Percentiles rank a stretch among this genome's conserved stretches.
phyloP scores from a whole-genome alignment of 2,888 invertebrate species.

The Homarus gammarus region DNA sequence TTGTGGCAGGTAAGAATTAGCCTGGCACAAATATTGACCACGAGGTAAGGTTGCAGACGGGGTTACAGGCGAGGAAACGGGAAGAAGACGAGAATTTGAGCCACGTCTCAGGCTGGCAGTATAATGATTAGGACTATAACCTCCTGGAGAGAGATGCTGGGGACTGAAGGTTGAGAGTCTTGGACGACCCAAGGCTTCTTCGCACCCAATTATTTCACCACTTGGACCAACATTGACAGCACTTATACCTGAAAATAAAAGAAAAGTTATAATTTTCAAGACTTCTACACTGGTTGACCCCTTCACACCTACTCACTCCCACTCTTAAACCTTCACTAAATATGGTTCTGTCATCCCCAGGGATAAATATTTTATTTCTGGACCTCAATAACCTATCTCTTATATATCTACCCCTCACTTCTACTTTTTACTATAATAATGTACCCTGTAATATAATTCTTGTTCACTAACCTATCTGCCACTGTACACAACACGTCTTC shows the following conservation, averaged over 20 bases:
- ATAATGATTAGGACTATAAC: slow-evolving; percentile 42
- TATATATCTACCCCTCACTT: no score
- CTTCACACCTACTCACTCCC: no score
- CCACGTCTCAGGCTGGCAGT: slow-evolving; percentile 62
- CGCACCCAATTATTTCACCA: slow-evolving; percentile 47
- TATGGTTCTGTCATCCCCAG: no score
- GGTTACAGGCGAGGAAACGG: slow-evolving; percentile 66
- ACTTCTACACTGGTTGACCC: no score
- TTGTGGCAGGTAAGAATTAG: slow-evolving; percentile 10
- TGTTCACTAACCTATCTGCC: no score
- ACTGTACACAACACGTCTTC: no score
- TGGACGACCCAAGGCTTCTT: slow-evolving; percentile 55
- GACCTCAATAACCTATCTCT: no score
- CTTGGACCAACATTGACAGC: slow-evolving; percentile 30
- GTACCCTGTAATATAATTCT: no score
- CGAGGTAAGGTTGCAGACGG: slow-evolving; percentile 65
- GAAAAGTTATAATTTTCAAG: neutral
- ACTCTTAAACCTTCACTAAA: no score
- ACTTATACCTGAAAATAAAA: slow-evolving; percentile 34
- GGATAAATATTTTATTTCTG: no score
- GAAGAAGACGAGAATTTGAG: slow-evolving; percentile 66
- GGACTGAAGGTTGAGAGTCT: slow-evolving; percentile 72
- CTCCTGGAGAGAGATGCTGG: slow-evolving; percentile 54
- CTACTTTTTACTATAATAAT: no score
- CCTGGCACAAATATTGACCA: slow-evolving; percentile 23